phyloP scores from a whole-genome alignment of 2,888 invertebrate species.

The Campopleginae sp. region DNA sequence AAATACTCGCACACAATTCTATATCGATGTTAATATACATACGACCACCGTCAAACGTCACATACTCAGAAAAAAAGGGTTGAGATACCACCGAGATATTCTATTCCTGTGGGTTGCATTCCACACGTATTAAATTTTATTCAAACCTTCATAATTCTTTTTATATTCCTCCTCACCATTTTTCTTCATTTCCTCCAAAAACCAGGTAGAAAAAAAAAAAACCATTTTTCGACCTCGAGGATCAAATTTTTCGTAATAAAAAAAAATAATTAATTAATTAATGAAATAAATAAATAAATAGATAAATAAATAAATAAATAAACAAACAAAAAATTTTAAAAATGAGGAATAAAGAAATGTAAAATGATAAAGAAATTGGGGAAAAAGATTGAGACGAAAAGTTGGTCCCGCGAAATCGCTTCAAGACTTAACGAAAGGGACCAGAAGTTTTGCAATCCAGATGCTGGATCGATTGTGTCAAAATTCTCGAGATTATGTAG shows the following conservation, averaged over 20 bases:
- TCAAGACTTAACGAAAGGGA: neutral
- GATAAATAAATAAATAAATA: neutral
- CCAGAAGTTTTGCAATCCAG: constrained; percentile 19
- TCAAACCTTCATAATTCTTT: constrained; percentile 11
- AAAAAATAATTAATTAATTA: too few species aligned
- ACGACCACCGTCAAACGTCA: constrained; percentile 22
- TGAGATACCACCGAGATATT: constrained; percentile 54
- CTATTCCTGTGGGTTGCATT: constrained; percentile 70
- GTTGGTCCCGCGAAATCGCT: neutral
- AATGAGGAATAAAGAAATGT: neutral
- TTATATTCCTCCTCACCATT: neutral
- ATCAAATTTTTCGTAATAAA: too few species aligned
- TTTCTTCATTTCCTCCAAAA: neutral
- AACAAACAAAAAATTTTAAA: too few species aligned
- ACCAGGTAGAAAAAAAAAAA: too few species aligned
- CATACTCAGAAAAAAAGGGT: constrained; percentile 10
- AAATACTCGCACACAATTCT: constrained; percentile 40
- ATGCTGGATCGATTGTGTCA: constrained; percentile 28
- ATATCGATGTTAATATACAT: constrained; percentile 4
- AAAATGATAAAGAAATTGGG: neutral
- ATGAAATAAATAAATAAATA: neutral
- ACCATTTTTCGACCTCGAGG: too few species aligned
- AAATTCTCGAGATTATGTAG: constrained; percentile 36
- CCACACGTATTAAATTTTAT: constrained; percentile 63
- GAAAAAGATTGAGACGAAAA: neutral